Base-by-base conservation (phyloP, 2,888 invertebrate species). In the Sesia bembeciformis region DNA sequence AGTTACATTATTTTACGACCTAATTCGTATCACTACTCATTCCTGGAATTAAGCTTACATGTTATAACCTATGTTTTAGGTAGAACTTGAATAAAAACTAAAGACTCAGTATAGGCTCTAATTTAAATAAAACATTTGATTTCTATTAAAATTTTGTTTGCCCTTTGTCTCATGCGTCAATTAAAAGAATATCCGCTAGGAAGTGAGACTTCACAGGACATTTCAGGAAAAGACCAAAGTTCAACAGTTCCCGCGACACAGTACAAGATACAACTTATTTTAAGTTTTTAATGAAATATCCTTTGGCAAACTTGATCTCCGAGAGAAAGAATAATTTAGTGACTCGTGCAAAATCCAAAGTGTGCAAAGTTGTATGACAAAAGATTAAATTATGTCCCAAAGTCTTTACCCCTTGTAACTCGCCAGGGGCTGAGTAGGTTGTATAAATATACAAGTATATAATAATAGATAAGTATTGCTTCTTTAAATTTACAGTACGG, bases 201-300 rank as follows among this genome's bases (percentile, higher is more conserved):
- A 49, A 49, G 8, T 8, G 49, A 39, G 46, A 5, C 39, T 39
- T 5, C n/a, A n/a, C n/a, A 40, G 57, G 38, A 46, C 23, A n/a
- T 55, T 55, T 51, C 3, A 2, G 23, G 40, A 52, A 55, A 39
- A 3, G 4, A 5, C 55, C 0, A 0, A 51, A 39, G n/a, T 8
- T 5, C 5, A 7, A 4, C 5, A 41, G 23, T 57, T 0, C 6
- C 68, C 6, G 52, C 58, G 57, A 70, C 80, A 60, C 62, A 66
- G 67, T 73, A 74, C 74, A 78, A n/a, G 69, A 77, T 75, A 76
- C 68, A 76, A 76, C 72, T 81, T 79, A 72, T 76, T 81, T 75
- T 76, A 81, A 83, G 79, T 83, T 82, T 84, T 81, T 78, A 81
- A 83, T 84, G 79, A 82, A 84, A 83, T 79, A 81, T 76, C 74